phyloP scores from a whole-genome alignment of 2,888 invertebrate genomes.

The Ectemnius continuus region DNA sequence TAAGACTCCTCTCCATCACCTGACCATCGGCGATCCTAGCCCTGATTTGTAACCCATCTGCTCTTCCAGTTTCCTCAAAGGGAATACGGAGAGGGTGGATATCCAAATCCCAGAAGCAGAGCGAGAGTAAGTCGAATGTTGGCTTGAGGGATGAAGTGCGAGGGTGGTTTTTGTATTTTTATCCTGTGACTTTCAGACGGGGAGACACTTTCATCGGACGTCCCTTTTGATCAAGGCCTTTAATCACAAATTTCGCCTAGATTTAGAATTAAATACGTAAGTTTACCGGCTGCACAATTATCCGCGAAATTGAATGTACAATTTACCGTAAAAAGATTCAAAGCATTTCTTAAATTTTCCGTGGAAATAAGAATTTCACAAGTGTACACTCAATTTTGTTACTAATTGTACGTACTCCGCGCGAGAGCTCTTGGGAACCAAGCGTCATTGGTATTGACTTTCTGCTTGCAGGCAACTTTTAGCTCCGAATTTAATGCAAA shows the following conservation, averaged over 20 bases:
- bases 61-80: slow-evolving; percentile 71
- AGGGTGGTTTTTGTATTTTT: background rate
- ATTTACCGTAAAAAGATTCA: too few species aligned
- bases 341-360: too few species aligned
- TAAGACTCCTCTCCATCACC: slow-evolving; percentile 71
- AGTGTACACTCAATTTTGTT: too few species aligned
- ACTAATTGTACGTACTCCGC: background rate
- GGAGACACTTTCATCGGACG: slow-evolving; percentile 96
- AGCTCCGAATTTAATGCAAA: slow-evolving; percentile 95
- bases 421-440: background rate
- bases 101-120: slow-evolving; percentile 79
- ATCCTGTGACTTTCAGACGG: slow-evolving; percentile 84
- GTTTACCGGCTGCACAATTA: slow-evolving; percentile 78
- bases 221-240: slow-evolving; percentile 97
- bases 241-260: slow-evolving; percentile 96
- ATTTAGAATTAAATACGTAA: slow-evolving; percentile 97
- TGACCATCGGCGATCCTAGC: too few species aligned
- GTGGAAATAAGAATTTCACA: too few species aligned
- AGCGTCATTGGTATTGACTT: background rate
- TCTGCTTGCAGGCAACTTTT: slow-evolving; percentile 89
- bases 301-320: too few species aligned
- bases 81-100: slow-evolving; percentile 79
- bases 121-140: slow-evolving; percentile 79
- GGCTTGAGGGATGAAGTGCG: background rate
- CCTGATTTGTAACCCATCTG: slow-evolving; percentile 15